Evolutionary conservation across 2,797 vertebrate genomes (phyloP).

Genomic region (Botia almorhae): DNA sequence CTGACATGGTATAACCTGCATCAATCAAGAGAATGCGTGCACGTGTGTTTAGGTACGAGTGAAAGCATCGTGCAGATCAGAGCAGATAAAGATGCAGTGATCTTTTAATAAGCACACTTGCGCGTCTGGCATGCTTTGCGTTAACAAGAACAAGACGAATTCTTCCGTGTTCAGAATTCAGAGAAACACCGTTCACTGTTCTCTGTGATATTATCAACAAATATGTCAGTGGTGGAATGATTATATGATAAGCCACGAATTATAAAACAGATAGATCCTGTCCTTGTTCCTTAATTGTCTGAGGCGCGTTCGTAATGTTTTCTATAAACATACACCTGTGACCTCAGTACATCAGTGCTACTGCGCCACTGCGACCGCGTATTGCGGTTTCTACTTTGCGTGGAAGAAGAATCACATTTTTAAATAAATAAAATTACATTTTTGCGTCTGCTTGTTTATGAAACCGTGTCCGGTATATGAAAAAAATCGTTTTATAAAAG

Average conservation of each 20-base stretch:
- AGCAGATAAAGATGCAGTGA: constrained; percentile 38
- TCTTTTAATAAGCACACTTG: constrained; percentile 10
- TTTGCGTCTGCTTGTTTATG: too few relatives aligned
- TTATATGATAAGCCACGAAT: constrained; percentile 3
- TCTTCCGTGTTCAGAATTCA: constrained; percentile 10
- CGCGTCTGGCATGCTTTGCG: constrained; percentile 22
- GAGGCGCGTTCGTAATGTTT: too few relatives aligned
- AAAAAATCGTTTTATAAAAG: too few relatives aligned
- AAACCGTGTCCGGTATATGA: too few relatives aligned
- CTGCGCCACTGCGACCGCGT: too few relatives aligned
- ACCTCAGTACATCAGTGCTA: too few relatives aligned
- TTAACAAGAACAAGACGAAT: constrained; percentile 14
- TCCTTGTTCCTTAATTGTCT: too few relatives aligned
- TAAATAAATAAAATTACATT: too few relatives aligned
- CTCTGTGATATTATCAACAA: constrained; percentile 9
- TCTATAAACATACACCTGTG: too few relatives aligned
- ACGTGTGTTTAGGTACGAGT: neutral
- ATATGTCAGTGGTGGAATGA: constrained; percentile 14
- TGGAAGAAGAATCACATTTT: too few relatives aligned
- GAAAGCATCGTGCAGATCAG: neutral
- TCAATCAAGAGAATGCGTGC: neutral
- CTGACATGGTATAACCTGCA: constrained; percentile 39
- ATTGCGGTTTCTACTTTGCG: too few relatives aligned
- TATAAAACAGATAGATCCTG: neutral
- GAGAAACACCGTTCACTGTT: constrained; percentile 6